These are phyloP conservation scores for Coronaproctus castanopsis DNA, from an alignment of 2,888 invertebrate genomes.

Conservation along the genomic window DNA sequence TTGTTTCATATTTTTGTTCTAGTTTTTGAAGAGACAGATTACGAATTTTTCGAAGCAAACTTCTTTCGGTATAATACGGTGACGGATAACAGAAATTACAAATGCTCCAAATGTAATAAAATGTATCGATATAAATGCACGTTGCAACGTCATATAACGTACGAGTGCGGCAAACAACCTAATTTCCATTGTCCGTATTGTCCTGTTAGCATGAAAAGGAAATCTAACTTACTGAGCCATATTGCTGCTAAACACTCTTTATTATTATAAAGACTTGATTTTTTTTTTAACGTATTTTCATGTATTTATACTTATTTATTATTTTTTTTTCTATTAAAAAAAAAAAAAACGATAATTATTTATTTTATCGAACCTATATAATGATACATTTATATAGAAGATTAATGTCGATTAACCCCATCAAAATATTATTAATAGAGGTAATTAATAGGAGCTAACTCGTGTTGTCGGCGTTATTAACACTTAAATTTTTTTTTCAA, in stretches of 20 bases:
- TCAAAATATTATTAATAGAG: too few relatives aligned
- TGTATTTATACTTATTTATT: too few relatives aligned
- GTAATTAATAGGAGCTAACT: too few relatives aligned
- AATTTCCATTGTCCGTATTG: conserved; percentile 13
- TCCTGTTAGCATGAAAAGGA: conserved; percentile 12
- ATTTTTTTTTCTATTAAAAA: too few relatives aligned
- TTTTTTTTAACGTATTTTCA: too few relatives aligned
- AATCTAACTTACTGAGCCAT: conserved; percentile 12
- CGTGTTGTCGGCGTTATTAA: too few relatives aligned
- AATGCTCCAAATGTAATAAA: conserved; percentile 13
- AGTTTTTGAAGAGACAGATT: conserved; percentile 6
- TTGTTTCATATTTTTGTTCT: conserved; percentile 9
- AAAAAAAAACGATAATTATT: too few relatives aligned
- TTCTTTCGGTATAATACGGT: conserved; percentile 11
- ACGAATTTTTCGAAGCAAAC: conserved; percentile 11
- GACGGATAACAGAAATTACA: conserved; percentile 11
- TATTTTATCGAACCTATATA: too few relatives aligned
- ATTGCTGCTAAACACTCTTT: conserved; percentile 13
- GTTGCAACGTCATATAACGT: conserved; percentile 11
- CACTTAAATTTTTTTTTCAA: not conserved
- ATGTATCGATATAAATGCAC: conserved; percentile 12
- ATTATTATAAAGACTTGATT: conserved; percentile 6
- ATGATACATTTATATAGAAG: too few relatives aligned
- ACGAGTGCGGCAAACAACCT: conserved; percentile 14
- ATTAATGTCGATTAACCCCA: too few relatives aligned